Percentiles rank a stretch among this genome's conserved stretches.
Evolutionary conservation across 2,113 vertebrate genomes (phyloP).

Genomic region (Thalassoma bifasciatum): DNA sequence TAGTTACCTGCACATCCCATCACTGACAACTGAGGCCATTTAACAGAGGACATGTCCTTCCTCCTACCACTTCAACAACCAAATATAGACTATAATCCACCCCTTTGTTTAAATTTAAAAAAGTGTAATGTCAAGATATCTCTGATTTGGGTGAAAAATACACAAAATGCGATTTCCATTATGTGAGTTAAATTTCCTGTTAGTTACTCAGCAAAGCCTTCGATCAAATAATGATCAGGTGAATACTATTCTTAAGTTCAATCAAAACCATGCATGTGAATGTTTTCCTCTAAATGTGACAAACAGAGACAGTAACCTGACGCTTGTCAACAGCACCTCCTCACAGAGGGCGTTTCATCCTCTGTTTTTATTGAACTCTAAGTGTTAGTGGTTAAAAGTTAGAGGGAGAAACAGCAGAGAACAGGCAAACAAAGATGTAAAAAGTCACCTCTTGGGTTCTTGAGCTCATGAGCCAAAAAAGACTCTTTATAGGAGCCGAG

Average conservation of each 20-base stretch:
- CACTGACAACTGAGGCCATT: neutral
- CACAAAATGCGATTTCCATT: slow-evolving; percentile 12
- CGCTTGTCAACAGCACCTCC: slow-evolving; percentile 1
- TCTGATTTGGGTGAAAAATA: neutral
- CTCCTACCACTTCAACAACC: neutral
- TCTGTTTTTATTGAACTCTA: slow-evolving; percentile 1
- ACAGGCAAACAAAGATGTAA: slow-evolving; percentile 83
- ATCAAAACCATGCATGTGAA: slow-evolving; percentile 58
- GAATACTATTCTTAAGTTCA: slow-evolving; percentile 1
- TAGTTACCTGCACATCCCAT: no score
- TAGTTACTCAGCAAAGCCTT: slow-evolving; percentile 39
- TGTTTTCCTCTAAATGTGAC: neutral
- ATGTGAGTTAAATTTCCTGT: slow-evolving; percentile 18
- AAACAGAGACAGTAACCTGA: slow-evolving; percentile 7
- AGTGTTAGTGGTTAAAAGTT: slow-evolving; percentile 64
- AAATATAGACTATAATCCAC: no score
- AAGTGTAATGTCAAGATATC: no score
- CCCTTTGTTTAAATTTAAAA: no score
- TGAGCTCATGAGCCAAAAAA: slow-evolving; percentile 98
- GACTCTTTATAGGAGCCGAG: slow-evolving; percentile 92
- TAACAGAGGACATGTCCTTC: neutral
- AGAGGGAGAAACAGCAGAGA: slow-evolving; percentile 49
- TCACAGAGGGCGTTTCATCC: slow-evolving; percentile 12
- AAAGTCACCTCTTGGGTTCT: slow-evolving; percentile 99
- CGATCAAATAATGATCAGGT: slow-evolving; percentile 7